Base-by-base conservation (phyloP, 2,113 vertebrate genomes). In the Oncorhynchus clarkii region DNA sequence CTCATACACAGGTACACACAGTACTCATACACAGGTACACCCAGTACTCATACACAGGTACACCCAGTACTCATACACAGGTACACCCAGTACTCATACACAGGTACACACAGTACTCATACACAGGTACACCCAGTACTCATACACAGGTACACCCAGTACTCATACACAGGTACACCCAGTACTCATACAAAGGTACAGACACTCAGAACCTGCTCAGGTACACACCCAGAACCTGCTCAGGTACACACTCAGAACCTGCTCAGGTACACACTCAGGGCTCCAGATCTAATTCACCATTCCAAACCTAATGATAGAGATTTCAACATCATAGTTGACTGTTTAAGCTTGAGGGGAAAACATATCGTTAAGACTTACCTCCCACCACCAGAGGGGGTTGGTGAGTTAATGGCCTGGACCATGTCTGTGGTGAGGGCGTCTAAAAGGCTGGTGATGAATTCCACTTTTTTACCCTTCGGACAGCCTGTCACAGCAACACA, bases 381-480 rank as follows among this genome's bases (percentile, higher is more conserved):
- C 91, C 96, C 97, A 79, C 95, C 96, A 95, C 95, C 94, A 88
- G 96, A 95, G 85, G 97, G 97, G 74, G 95, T 93, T 86, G 96
- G 96, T 77, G 97, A 97, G 92, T 98, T 99, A 92, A 99, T 96
- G 84, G 97, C 96, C 80, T 99, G 96, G 84, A 99, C 97, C 98
- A 99, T 99, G 92, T 99, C 98, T 7, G 97, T 99, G 85, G 97
- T 99, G 82, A 99, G 95, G 27, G 98, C 97, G 76, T 99, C 98
- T 87, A 99, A 92, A 51, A 99, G 90, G 88, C 96, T 98, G 78
- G 97, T 99, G 90, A 99, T 97, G 88, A 99, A 99, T 89, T 99
- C 97, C 88, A 93, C 85, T 90, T 99, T 99, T 93, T 99, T 99
- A 73, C 93, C 97, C 84, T 98, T 97, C 45, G 97, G 97, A 79